Percentiles rank a stretch among this genome's conserved stretches.
Evolutionary conservation across 1,140 invertebrate species (phyloP).

Genomic region (Elysia chlorotica): DNA sequence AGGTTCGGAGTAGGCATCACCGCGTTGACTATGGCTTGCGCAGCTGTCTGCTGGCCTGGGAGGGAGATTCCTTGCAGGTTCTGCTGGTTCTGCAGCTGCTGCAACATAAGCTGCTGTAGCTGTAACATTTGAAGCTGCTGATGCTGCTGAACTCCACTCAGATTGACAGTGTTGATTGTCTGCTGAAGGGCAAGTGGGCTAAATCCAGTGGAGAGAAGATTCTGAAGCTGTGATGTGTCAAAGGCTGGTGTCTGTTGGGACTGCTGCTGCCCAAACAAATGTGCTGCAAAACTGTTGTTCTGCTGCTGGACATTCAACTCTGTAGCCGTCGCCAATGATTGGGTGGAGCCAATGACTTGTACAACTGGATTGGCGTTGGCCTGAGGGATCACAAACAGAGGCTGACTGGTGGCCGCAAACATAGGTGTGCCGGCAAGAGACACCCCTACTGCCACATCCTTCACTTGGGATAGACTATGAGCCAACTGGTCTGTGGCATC

Average conservation of each 20-base stretch:
- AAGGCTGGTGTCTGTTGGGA: not conserved
- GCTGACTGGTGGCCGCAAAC: slow-evolving; percentile 13
- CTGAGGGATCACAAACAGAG: slow-evolving; percentile 20
- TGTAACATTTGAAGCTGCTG: not conserved
- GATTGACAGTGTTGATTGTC: slow-evolving; percentile 17
- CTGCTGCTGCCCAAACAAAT: too few species aligned
- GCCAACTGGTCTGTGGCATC: too few species aligned
- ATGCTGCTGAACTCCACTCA: slow-evolving; percentile 25
- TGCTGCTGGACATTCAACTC: not conserved
- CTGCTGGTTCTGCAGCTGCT: slow-evolving; percentile 17
- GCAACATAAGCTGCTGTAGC: slow-evolving; percentile 11
- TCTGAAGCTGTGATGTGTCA: slow-evolving; percentile 4
- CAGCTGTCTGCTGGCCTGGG: not conserved
- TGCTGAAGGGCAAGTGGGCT: slow-evolving; percentile 10
- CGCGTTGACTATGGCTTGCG: slow-evolving; percentile 12
- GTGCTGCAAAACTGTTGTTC: not conserved
- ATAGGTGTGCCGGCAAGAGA: not conserved
- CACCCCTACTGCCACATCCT: not conserved
- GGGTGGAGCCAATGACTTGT: slow-evolving; percentile 9
- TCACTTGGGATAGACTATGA: slow-evolving; percentile 12
- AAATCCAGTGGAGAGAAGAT: slow-evolving; percentile 1
- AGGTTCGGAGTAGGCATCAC: not conserved
- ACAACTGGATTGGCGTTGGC: slow-evolving; percentile 4
- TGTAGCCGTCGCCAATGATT: too few species aligned
- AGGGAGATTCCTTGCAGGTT: slow-evolving; percentile 8